Base-by-base conservation (phyloP, 2,888 invertebrate species). In the Oxyteleia sp. region DNA sequence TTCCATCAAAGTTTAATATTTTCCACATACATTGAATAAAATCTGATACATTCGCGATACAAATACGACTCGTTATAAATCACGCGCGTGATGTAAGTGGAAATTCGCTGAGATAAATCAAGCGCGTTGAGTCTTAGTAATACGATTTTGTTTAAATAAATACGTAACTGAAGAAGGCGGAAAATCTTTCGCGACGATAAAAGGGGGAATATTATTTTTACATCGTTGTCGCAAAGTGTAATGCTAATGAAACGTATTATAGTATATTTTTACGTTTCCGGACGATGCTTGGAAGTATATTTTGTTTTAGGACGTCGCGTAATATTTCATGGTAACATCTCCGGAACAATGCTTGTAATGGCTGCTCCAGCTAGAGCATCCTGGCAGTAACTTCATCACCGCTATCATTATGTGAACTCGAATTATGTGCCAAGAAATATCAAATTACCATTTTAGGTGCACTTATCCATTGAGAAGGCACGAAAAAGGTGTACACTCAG, bases 291-390 rank as follows among this genome's bases (percentile, higher is more conserved):
- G 4, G 15, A 53, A 23, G 18, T 80, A 72, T 55, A 61, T 72
- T 59, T 72, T 66, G 57, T 66, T 72, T 57, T 61, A 55, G 51
- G 47, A 63, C 29, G 68, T 59, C 61, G 43, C 63, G 74, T 59
- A 74, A 68, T 74, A 61, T 69, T 76, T 71, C 71, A 63, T 66
- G 51, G 75, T 59, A 81, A 82, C 66, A 61, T 76, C 76, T 76
- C 43, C n/a, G 43, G 53, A 75, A 75, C 69, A 68, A 74, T 80
- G 66, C 59, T 53, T 71, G 71, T 61, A 69, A 81, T 74, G 69
- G 59, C 63, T 69, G 53, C 59, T 23, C 18, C 16, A 26, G 29
- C 74, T 61, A 55, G 32, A 63, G 63, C 63, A 47, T 71, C 23
- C 57, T 61, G 38, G 18, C 35, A 29, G 59, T 82, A 82, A 85